phyloP scores from a whole-genome alignment of 2,113 vertebrate species.

The Cyanoramphus novaezelandiae region DNA sequence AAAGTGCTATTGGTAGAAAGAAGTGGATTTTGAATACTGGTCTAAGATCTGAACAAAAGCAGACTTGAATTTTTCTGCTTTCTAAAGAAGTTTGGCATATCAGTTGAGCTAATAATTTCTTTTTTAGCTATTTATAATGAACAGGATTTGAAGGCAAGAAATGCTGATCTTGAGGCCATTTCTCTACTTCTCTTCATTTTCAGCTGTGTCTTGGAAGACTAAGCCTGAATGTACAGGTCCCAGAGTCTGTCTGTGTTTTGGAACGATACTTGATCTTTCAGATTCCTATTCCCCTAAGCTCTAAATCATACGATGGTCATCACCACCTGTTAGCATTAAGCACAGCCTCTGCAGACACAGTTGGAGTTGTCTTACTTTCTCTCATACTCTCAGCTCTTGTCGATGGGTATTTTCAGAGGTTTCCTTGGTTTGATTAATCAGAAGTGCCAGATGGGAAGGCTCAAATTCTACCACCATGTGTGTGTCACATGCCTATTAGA shows the following conservation, averaged over 20 bases:
- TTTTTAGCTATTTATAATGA: neutral
- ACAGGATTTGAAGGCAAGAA: neutral
- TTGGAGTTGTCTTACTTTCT: slow-evolving; percentile 48
- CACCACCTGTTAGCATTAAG: slow-evolving; percentile 44
- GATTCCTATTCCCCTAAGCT: neutral
- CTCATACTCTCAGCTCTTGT: neutral
- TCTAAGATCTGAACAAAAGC: neutral
- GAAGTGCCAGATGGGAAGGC: slow-evolving; percentile 8
- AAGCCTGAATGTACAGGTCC: neutral
- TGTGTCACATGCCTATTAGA: neutral
- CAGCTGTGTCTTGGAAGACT: neutral
- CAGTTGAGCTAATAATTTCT: neutral
- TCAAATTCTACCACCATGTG: neutral
- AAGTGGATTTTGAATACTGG: neutral
- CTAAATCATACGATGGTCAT: neutral
- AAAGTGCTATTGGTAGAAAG: neutral
- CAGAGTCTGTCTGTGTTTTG: slow-evolving; percentile 29
- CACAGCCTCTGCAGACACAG: slow-evolving; percentile 28
- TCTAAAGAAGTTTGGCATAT: neutral
- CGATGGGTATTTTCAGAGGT: neutral
- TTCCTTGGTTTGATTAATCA: slow-evolving; percentile 28
- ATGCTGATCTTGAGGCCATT: neutral
- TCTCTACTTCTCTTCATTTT: neutral
- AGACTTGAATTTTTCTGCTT: neutral
- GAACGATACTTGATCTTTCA: slow-evolving; percentile 52